Evolutionary conservation across 2,888 invertebrate species (phyloP).

Genomic region (Drosophila nr. fundita): DNA sequence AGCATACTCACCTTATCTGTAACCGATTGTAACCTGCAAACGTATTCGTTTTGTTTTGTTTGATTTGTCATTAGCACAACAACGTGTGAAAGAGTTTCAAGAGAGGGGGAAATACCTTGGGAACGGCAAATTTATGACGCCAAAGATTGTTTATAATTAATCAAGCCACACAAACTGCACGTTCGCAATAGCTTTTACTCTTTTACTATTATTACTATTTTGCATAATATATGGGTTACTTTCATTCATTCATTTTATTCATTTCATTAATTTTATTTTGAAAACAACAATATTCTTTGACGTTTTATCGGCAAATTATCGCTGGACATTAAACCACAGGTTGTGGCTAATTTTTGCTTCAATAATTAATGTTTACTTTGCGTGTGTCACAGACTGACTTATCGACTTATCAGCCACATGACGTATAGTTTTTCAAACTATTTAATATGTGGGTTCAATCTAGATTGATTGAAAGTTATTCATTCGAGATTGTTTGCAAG

Average conservation of each 20-base stretch:
- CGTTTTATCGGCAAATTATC: neutral
- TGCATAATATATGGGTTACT: neutral
- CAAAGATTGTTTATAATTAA: neutral
- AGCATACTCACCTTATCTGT: conserved; percentile 24
- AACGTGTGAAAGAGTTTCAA: neutral
- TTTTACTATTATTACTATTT: neutral
- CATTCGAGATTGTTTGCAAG: neutral
- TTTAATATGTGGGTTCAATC: neutral
- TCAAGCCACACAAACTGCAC: neutral
- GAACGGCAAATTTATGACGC: conserved; percentile 5
- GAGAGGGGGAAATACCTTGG: neutral
- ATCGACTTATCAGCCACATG: neutral
- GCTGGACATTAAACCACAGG: neutral
- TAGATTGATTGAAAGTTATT: neutral
- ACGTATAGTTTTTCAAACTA: neutral
- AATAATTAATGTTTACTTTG: conserved; percentile 3
- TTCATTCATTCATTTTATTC: neutral
- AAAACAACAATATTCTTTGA: neutral
- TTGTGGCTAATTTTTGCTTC: conserved; percentile 1
- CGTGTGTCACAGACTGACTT: neutral
- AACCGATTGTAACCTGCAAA: conserved; percentile 44
- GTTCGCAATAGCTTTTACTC: neutral
- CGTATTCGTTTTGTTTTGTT: conserved; percentile 40
- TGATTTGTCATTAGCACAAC: conserved; percentile 52
- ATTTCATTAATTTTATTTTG: neutral